Conservation (phyloP, 2,888 invertebrate species). For the Temnothorax unifasciatus region DNA sequence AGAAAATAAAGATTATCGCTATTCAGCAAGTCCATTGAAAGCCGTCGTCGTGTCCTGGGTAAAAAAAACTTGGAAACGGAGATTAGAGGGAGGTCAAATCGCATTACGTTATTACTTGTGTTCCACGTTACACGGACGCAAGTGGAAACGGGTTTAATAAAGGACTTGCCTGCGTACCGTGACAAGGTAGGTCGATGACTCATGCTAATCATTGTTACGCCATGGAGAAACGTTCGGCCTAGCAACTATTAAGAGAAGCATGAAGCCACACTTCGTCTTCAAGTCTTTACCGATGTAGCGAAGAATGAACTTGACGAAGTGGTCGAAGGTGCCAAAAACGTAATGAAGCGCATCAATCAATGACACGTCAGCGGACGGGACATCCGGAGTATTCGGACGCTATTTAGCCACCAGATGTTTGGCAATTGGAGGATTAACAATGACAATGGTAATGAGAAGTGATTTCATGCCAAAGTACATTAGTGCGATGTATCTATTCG, state of each 20-base stretch:
- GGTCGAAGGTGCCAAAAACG: neutral
- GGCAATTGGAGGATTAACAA: constrained; percentile 1
- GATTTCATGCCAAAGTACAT: neutral
- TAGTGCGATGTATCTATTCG: constrained; percentile 30
- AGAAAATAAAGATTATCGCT: constrained; percentile 23
- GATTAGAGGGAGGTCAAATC: constrained; percentile 25
- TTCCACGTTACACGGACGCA: neutral
- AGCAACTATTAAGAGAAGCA: constrained; percentile 66
- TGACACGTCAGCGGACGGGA: constrained; percentile 6
- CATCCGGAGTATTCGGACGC: neutral
- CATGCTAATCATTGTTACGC: constrained; percentile 70
- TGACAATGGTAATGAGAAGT: constrained; percentile 6
- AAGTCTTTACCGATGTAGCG: neutral
- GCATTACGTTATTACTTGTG: neutral
- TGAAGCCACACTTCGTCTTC: constrained; percentile 22
- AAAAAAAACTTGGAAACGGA: neutral
- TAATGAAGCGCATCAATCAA: constrained; percentile 17
- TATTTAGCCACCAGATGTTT: neutral
- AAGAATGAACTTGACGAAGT: neutral
- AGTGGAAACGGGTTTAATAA: constrained; percentile 5
- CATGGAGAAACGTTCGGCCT: constrained; percentile 56
- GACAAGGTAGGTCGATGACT: constrained; percentile 66
- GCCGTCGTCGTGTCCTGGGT: neutral
- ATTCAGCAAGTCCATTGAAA: constrained; percentile 32
- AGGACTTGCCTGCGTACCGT: constrained; percentile 42